Evolutionary conservation across 2,888 invertebrate genomes (phyloP).

Genomic region (Sminthurinus aureus): DNA sequence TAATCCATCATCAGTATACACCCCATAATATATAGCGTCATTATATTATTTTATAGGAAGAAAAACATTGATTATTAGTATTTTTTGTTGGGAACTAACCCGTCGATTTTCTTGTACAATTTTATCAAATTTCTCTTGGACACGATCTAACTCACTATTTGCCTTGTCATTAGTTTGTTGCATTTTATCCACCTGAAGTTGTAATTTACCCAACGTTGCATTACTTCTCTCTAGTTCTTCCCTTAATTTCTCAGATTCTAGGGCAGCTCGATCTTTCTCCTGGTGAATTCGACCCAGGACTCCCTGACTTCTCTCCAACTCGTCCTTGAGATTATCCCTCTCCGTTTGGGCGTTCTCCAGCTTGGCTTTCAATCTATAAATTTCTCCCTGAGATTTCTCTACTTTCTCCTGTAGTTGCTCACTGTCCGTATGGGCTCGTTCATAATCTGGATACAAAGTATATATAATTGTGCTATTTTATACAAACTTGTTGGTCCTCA

Average conservation of each 20-base stretch:
- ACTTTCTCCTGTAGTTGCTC: constrained; percentile 88
- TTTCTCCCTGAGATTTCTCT: constrained; percentile 94
- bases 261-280: constrained; percentile 85
- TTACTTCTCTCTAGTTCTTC: constrained; percentile 90
- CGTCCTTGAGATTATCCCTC: constrained; percentile 90
- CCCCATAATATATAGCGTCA: too few species aligned
- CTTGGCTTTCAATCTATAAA: constrained; percentile 91
- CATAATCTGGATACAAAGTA: constrained; percentile 74
- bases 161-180: constrained; percentile 88
- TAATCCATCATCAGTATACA: too few species aligned
- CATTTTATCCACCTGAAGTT: constrained; percentile 89
- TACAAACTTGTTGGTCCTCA: too few species aligned
- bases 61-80: constrained; percentile 1
- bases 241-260: constrained; percentile 83
- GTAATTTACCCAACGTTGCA: constrained; percentile 88
- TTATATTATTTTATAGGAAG: too few species aligned
- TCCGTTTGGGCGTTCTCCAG: constrained; percentile 95
- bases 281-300: constrained; percentile 84
- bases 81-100: constrained; percentile 57
- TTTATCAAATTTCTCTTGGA: constrained; percentile 88
- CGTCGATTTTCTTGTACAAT: constrained; percentile 81
- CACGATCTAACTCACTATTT: constrained; percentile 87
- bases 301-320: constrained; percentile 86
- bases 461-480: too few species aligned
- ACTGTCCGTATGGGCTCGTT: constrained; percentile 83